Evolutionary conservation across 1,140 invertebrate species (phyloP).

Genomic region (Zaprionus capensis): DNA sequence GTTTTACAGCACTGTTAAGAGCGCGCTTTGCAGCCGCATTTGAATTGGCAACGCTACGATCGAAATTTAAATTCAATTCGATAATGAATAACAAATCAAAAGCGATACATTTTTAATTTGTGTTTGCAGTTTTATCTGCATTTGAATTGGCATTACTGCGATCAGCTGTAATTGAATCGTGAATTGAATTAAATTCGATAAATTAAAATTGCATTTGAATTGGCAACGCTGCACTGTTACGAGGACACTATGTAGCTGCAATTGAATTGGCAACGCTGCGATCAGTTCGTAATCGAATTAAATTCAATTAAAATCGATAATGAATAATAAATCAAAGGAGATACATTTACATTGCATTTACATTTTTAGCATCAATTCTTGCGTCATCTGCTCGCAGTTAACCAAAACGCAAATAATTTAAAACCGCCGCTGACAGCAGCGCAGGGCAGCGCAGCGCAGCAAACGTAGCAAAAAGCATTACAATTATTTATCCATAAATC

Average conservation of each 20-base stretch:
- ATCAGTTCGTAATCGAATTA: slow-evolving; percentile 22
- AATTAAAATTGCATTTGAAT: neutral
- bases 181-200: neutral
- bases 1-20: slow-evolving; percentile 57
- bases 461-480: slow-evolving; percentile 54
- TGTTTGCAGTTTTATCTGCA: neutral
- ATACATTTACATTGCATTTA: neutral
- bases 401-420: slow-evolving; percentile 26
- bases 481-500: slow-evolving; percentile 79
- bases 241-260: slow-evolving; percentile 34
- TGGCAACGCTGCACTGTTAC: slow-evolving; percentile 34
- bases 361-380: neutral
- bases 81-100: neutral
- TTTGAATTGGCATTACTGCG: slow-evolving; percentile 53
- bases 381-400: neutral
- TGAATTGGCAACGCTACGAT: slow-evolving; percentile 58
- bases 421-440: slow-evolving; percentile 47
- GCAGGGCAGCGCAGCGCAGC: slow-evolving; percentile 6
- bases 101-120: neutral
- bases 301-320: slow-evolving; percentile 4
- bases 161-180: slow-evolving; percentile 19
- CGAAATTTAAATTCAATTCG: slow-evolving; percentile 2
- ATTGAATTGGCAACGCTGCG: slow-evolving; percentile 55
- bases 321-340: neutral
- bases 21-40: slow-evolving; percentile 45